Percentiles rank a stretch among this genome's conserved stretches.
Evolutionary conservation across 2,888 invertebrate genomes (phyloP).

Genomic region (Andrena fulva): DNA sequence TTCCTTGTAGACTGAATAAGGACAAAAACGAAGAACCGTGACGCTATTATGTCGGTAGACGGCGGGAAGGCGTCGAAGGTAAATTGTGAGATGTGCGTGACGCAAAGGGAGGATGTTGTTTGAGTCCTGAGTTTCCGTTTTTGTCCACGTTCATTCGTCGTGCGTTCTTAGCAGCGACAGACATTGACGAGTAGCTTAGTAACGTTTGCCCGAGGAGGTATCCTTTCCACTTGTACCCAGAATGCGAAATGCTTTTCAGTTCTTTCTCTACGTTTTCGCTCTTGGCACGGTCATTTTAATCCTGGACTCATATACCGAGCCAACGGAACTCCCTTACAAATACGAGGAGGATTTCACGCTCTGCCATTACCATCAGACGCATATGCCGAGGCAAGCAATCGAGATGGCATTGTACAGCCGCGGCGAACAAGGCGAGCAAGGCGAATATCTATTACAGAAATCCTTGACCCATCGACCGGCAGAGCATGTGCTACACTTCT

Average conservation of each 20-base stretch:
- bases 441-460: background rate
- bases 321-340: background rate
- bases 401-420: constrained; percentile 36
- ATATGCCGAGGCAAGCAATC: constrained; percentile 61
- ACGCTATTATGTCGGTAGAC: constrained; percentile 39
- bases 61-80: constrained; percentile 38
- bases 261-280: constrained; percentile 53
- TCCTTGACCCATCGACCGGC: constrained; percentile 6
- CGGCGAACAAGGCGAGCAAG: background rate
- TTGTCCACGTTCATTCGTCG: constrained; percentile 63
- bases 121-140: constrained; percentile 53
- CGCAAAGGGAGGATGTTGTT: constrained; percentile 11
- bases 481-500: constrained; percentile 54
- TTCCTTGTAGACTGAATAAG: constrained; percentile 56
- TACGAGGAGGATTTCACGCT: background rate
- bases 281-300: constrained; percentile 63
- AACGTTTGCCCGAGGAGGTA: background rate
- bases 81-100: constrained; percentile 13
- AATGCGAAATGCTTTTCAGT: constrained; percentile 55
- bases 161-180: background rate
- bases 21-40: constrained; percentile 66
- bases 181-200: background rate
- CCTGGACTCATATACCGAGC: constrained; percentile 50
- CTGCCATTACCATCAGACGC: constrained; percentile 60
- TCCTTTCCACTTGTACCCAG: background rate